A percentile compares a stretch with the other conserved stretches of the same genome.
Evolutionary conservation across 2,797 vertebrate species (phyloP).

Genomic region (Xyrichtys novacula): DNA sequence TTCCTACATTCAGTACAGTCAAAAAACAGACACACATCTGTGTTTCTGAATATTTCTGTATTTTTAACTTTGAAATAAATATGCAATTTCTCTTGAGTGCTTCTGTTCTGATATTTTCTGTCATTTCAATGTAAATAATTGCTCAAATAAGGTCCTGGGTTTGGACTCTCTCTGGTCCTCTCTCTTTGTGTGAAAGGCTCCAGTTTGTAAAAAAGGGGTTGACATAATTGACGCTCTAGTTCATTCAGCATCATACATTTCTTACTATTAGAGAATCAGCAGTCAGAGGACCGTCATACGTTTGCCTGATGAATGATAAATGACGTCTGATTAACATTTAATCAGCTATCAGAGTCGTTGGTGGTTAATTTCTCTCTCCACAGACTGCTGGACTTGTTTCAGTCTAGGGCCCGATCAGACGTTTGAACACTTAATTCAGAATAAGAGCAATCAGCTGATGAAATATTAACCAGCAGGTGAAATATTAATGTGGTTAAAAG

Average conservation of each 20-base stretch:
- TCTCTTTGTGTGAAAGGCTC: no score
- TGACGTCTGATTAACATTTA: not conserved
- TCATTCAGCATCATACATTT: not conserved
- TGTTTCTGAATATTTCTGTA: not conserved
- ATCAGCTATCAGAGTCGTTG: not conserved
- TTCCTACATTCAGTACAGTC: not conserved
- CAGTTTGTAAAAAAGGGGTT: no score
- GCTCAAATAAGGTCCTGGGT: no score
- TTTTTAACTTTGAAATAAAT: constrained; percentile 46
- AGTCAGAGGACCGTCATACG: not conserved
- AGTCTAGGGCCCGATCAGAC: not conserved
- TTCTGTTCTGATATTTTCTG: not conserved
- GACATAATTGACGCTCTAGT: no score
- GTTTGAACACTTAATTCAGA: constrained; percentile 3
- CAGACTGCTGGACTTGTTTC: not conserved
- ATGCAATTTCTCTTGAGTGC: not conserved
- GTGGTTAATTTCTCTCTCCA: not conserved
- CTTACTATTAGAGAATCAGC: not conserved
- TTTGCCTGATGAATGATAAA: not conserved
- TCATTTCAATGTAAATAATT: not conserved
- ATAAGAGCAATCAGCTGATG: constrained; percentile 35
- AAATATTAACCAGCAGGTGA: constrained; percentile 68
- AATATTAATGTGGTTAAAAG: constrained; percentile 73
- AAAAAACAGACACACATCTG: not conserved
- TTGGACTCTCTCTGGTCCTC: no score